Conservation (phyloP, 2,888 invertebrate genomes). For the Nesidiocoris tenuis region DNA sequence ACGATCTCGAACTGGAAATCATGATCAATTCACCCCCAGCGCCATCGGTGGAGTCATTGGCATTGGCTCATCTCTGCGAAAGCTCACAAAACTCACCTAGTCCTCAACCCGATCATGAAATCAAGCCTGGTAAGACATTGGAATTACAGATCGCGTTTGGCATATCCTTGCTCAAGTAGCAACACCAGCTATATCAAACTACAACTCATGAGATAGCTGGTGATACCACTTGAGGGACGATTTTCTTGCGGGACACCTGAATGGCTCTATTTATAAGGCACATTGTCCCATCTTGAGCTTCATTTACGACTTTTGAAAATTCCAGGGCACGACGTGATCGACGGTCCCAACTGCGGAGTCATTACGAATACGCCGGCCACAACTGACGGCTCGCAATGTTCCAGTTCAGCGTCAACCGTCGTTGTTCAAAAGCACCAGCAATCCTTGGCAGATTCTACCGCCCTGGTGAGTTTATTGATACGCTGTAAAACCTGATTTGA, state of each 20-base stretch:
- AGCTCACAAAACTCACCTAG: constrained; percentile 55
- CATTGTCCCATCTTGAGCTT: neutral
- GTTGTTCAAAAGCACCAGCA: constrained; percentile 59
- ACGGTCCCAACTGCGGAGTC: constrained; percentile 35
- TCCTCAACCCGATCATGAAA: constrained; percentile 45
- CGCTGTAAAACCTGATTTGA: too few relatives aligned
- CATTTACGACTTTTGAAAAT: too few relatives aligned
- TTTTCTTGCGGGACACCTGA: too few relatives aligned
- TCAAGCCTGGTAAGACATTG: constrained; percentile 43
- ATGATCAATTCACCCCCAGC: constrained; percentile 81
- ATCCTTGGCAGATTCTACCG: constrained; percentile 25
- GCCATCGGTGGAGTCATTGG: constrained; percentile 82
- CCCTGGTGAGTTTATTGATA: constrained; percentile 31
- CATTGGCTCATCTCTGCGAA: constrained; percentile 73
- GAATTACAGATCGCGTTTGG: too few relatives aligned
- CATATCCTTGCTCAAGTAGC: too few relatives aligned
- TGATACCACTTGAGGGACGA: too few relatives aligned
- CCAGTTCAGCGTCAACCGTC: constrained; percentile 84
- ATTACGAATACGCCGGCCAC: constrained; percentile 53
- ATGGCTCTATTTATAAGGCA: too few relatives aligned
- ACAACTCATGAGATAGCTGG: neutral
- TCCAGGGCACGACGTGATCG: constrained; percentile 38
- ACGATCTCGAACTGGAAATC: constrained; percentile 63
- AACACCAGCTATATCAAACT: neutral
- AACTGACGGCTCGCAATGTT: constrained; percentile 65